Conservation (phyloP, 2,888 invertebrate genomes). For the Erebia palarica region DNA sequence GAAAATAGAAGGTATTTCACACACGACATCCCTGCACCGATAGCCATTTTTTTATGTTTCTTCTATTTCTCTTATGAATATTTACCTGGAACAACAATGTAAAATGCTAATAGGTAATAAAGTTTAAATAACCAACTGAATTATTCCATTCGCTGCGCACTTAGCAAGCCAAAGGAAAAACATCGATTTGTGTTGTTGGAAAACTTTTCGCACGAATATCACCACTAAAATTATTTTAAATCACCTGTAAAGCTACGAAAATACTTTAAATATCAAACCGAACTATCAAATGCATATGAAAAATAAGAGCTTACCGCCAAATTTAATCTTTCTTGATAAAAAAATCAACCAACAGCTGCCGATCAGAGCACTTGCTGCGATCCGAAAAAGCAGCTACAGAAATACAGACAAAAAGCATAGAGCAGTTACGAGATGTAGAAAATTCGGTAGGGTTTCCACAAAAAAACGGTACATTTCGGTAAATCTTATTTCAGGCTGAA, state of each 20-base stretch:
- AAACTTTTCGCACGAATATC: slow-evolving; percentile 1
- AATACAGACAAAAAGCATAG: too few species aligned
- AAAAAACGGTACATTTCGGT: too few species aligned
- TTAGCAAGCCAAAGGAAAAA: slow-evolving; percentile 44
- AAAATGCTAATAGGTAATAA: too few species aligned
- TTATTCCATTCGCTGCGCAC: slow-evolving; percentile 30
- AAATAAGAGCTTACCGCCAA: slow-evolving; percentile 35
- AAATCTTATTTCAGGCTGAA: too few species aligned
- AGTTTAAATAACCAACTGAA: too few species aligned
- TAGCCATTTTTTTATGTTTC: slow-evolving; percentile 84
- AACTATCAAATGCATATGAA: background rate
- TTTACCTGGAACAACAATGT: slow-evolving; percentile 59
- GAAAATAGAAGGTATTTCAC: slow-evolving; percentile 94
- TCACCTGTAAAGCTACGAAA: too few species aligned
- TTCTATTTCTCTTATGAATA: slow-evolving; percentile 50
- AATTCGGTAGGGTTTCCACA: too few species aligned
- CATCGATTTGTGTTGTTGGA: slow-evolving; percentile 58
- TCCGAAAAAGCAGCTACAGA: background rate
- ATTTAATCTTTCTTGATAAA: slow-evolving; percentile 28
- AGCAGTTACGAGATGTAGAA: too few species aligned
- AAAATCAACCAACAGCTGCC: slow-evolving; percentile 14
- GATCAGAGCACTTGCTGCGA: background rate
- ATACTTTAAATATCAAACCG: background rate
- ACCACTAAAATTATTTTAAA: background rate
- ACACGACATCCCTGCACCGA: slow-evolving; percentile 91